phyloP scores from a whole-genome alignment of 1,140 invertebrate genomes.

The Drosophila pseudoananassae region DNA sequence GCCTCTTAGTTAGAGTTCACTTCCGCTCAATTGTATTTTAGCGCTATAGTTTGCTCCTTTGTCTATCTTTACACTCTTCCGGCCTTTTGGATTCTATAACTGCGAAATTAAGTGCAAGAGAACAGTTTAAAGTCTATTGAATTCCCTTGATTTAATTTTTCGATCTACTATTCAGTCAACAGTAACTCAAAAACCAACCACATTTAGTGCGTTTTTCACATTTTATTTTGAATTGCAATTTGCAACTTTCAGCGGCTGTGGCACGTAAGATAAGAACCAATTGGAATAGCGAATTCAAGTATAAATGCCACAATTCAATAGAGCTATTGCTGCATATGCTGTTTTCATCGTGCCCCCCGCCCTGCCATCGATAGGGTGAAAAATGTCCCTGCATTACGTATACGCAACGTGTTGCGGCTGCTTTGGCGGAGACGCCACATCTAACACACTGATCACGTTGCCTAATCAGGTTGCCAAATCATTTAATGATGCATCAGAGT shows the following conservation, averaged over 20 bases:
- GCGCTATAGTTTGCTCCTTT: slow-evolving; percentile 7
- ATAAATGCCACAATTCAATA: slow-evolving; percentile 16
- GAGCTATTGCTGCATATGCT: slow-evolving; percentile 28
- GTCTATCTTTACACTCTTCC: slow-evolving; percentile 7
- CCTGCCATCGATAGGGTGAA: slow-evolving; percentile 39
- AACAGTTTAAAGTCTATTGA: no score
- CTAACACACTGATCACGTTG: slow-evolving; percentile 60
- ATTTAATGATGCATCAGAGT: slow-evolving; percentile 61
- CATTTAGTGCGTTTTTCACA: slow-evolving; percentile 1
- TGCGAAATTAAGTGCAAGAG: background rate
- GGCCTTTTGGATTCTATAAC: background rate
- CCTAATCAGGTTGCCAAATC: slow-evolving; percentile 65
- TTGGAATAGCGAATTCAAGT: slow-evolving; percentile 33
- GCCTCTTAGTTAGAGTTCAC: slow-evolving; percentile 31
- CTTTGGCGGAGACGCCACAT: slow-evolving; percentile 15
- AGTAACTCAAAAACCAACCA: slow-evolving; percentile 22
- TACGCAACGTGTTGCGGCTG: slow-evolving; percentile 62
- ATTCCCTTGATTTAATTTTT: no score
- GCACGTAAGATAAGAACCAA: slow-evolving; percentile 75
- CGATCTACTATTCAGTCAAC: slow-evolving; percentile 16
- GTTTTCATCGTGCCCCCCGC: slow-evolving; percentile 47
- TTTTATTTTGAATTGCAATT: slow-evolving; percentile 1
- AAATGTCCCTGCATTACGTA: slow-evolving; percentile 50
- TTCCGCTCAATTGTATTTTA: slow-evolving; percentile 66
- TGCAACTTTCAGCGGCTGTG: slow-evolving; percentile 29